phyloP scores from a whole-genome alignment of 2,113 vertebrate genomes.

The Cynoglossus semilaevis region DNA sequence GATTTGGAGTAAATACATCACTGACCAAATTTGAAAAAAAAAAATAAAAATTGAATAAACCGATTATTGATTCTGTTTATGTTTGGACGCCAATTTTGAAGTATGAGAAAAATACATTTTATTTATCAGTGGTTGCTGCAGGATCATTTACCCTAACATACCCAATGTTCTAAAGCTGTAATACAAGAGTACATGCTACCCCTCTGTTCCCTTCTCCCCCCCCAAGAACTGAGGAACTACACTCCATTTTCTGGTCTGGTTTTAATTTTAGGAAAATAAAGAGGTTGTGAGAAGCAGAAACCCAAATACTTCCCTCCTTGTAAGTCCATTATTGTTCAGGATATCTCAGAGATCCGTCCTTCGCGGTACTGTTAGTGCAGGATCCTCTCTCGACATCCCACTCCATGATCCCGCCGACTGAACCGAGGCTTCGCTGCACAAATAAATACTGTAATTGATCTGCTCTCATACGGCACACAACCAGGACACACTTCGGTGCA shows the following conservation, averaged over 20 bases:
- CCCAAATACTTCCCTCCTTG: constrained; percentile 56
- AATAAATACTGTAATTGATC: constrained; percentile 87
- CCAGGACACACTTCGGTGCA: constrained; percentile 69
- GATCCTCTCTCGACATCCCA: constrained; percentile 64
- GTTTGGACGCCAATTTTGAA: background rate
- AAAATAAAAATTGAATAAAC: too few relatives aligned
- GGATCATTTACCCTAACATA: background rate
- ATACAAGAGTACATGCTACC: constrained; percentile 40
- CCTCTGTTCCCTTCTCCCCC: constrained; percentile 12
- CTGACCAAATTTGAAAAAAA: too few relatives aligned
- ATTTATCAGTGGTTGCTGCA: too few relatives aligned
- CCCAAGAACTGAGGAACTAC: constrained; percentile 23
- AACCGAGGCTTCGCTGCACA: constrained; percentile 81
- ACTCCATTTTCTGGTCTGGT: constrained; percentile 62
- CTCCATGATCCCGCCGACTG: constrained; percentile 69
- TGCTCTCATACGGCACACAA: constrained; percentile 34
- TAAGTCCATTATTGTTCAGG: constrained; percentile 74
- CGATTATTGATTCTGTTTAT: too few relatives aligned
- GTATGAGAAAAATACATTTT: background rate
- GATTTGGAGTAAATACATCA: too few relatives aligned
- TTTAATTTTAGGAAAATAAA: constrained; percentile 76
- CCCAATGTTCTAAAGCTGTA: constrained; percentile 44
- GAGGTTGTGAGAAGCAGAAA: constrained; percentile 50
- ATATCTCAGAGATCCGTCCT: constrained; percentile 68
- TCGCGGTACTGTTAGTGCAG: constrained; percentile 67